Base-by-base conservation (phyloP, 2,113 vertebrate species). In the Rhipidura dahli region DNA sequence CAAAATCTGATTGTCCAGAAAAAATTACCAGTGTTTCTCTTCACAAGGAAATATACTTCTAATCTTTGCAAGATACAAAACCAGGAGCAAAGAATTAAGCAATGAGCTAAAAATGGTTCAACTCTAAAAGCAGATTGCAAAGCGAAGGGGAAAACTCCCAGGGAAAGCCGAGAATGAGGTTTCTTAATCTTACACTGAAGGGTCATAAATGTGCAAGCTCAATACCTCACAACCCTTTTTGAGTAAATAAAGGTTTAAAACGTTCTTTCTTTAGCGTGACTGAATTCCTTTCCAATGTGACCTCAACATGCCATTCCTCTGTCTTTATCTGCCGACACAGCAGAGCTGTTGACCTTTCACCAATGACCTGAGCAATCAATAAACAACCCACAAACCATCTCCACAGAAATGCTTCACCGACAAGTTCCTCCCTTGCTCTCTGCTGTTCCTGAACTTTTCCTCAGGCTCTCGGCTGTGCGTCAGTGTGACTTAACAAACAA, bases 241-340 rank as follows among this genome's bases (percentile, higher is more conserved):
- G 81, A 96, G 94, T 89, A 96, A 97, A 97, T 96, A 95, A 94
- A 93, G 93, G 33, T 76, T 96, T 89, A 82, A 89, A 96, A 91
- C 8, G 59, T 84, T 80, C 80, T 73, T 96, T 89, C 89, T 96
- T 92, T 68, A 93, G 93, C 39, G 61, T 78, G 78, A 93, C 89
- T 96, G 86, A 79, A 94, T 97, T 96, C 94, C 93, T 97, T 94
- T 49, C 92, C 94, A 94, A 63, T 56, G 90, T 95, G 94, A 97
- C 90, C 96, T 89, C 96, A 90, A n/a, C 71, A 89, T 93, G 90
- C 83, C 97, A 97, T 97, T 97, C 95, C 92, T 94, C 80, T 81
- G n/a, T 94, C 89, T 96, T 95, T 92, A 92, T 96, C 91, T 95
- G 96, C 92, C 85, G 63, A 96, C 94, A 64, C 86, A 89, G 89